These are phyloP conservation scores for Drosophila rhopaloa DNA, from an alignment of 1,140 invertebrate genomes.

Conservation along the genomic window DNA sequence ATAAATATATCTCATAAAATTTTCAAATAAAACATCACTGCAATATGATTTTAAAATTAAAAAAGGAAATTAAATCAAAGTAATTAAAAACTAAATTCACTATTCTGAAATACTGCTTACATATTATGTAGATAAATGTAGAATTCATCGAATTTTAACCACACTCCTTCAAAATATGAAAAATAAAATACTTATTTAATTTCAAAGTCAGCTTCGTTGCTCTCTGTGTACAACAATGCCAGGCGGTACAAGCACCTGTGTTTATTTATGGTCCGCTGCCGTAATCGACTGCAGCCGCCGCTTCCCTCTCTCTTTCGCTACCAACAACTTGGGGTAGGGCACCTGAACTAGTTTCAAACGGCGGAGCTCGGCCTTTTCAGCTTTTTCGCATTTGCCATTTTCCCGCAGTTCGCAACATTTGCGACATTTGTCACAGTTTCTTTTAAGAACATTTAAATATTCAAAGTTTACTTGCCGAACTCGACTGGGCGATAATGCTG, in stretches of 20 bases:
- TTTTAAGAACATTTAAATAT: slow-evolving; percentile 21
- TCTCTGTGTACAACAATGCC: slow-evolving; percentile 17
- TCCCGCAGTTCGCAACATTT: slow-evolving; percentile 21
- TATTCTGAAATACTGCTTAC: no score
- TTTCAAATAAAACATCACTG: no score
- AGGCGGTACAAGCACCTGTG: slow-evolving; percentile 51
- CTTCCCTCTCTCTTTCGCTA: slow-evolving; percentile 2
- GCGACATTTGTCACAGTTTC: slow-evolving; percentile 34
- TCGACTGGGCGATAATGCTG: slow-evolving; percentile 14
- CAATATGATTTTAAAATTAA: no score
- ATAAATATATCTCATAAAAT: no score
- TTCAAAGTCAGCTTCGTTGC: not conserved
- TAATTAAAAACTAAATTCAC: no score
- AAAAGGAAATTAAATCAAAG: no score
- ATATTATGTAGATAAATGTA: no score
- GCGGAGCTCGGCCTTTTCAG: slow-evolving; percentile 19
- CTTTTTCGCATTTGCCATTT: slow-evolving; percentile 30
- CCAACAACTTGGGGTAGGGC: slow-evolving; percentile 68
- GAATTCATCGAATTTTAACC: not conserved
- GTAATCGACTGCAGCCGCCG: slow-evolving; percentile 61
- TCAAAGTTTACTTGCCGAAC: slow-evolving; percentile 35
- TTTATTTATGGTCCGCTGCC: slow-evolving; percentile 80
- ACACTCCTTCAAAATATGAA: no score
- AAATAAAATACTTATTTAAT: no score
- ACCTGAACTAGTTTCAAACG: slow-evolving; percentile 74